Base-by-base conservation (phyloP, 35 echinoderm and acorn worm species). In the Holothuria glaberrima region DNA sequence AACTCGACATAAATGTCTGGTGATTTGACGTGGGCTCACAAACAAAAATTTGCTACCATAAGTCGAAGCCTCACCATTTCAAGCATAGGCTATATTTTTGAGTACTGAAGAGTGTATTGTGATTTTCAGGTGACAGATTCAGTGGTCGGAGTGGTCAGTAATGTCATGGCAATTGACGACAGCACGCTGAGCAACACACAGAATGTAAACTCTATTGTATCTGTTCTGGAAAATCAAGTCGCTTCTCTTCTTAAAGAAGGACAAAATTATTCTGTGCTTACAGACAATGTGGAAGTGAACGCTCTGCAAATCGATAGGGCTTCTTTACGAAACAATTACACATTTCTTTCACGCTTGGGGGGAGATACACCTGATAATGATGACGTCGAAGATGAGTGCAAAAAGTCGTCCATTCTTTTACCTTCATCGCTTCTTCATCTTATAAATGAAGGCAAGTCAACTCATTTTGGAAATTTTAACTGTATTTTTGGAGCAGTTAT, bases 111-210 rank as follows among this genome's bases (percentile, higher is more conserved):
- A 41, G 3, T 54, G 50, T 25, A 9, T 25, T 69, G 1, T 69
- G 66, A 9, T 25, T 69, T 21, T 69, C 22, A 69, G 66, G 66
- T 69, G 66, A 69, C 66, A 25, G 66, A 69, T 17, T 69, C 66
- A 12, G 66, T 69, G 1, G 66, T 69, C 0, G 66, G 66, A 10
- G 66, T 69, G 66, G 66, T 33, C 66, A 69, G 31, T 24, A 69
- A 69, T 33, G 66, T 69, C 1, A 69, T 69, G 66, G 31, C 16
- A 1, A 6, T 69, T 10, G 13, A 33, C 66, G 66, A 69, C 21
- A 33, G 9, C 25, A 69, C 31, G 16, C 19, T 69, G 31, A 17
- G 7, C 66, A 17, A 69, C 21, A 69, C 66, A 9, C 14, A 26
- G 22, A 20, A 69, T 12, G 66, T 69, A 6, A 69, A 69, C 66